Percentiles rank a stretch among this genome's conserved stretches.
phyloP scores from a whole-genome alignment of 2,888 invertebrate species.

The Zelleria hepariella region DNA sequence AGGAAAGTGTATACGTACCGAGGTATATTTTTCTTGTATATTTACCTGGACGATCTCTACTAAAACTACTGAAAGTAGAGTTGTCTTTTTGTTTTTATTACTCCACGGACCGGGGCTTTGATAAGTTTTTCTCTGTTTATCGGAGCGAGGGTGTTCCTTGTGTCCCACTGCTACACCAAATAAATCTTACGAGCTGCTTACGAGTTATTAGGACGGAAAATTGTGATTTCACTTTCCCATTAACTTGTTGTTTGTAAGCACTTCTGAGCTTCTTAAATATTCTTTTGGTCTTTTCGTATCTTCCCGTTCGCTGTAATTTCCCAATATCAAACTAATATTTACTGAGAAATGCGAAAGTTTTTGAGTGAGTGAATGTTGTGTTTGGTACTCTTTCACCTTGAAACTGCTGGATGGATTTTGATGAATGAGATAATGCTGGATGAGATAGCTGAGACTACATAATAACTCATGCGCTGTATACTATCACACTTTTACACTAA shows the following conservation, averaged over 20 bases:
- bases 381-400: too few relatives aligned
- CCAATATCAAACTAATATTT: too few relatives aligned
- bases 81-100: background rate
- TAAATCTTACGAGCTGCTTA: background rate
- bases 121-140: background rate
- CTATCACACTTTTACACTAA: too few relatives aligned
- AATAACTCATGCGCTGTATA: too few relatives aligned
- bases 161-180: background rate
- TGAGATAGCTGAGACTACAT: too few relatives aligned
- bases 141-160: background rate
- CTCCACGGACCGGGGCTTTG: background rate
- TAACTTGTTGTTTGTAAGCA: background rate
- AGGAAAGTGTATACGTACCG: too few relatives aligned
- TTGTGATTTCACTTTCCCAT: background rate
- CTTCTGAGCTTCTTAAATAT: background rate
- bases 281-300: background rate
- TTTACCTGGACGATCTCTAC: too few relatives aligned
- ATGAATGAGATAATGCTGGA: too few relatives aligned
- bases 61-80: background rate
- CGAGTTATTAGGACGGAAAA: background rate
- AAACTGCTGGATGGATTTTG: too few relatives aligned
- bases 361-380: background rate
- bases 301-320: too few relatives aligned
- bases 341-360: too few relatives aligned
- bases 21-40: too few relatives aligned